Percentiles rank a stretch among this genome's conserved stretches.
Evolutionary conservation across 2,113 vertebrate genomes (phyloP).

Genomic region (Labeo catla): DNA sequence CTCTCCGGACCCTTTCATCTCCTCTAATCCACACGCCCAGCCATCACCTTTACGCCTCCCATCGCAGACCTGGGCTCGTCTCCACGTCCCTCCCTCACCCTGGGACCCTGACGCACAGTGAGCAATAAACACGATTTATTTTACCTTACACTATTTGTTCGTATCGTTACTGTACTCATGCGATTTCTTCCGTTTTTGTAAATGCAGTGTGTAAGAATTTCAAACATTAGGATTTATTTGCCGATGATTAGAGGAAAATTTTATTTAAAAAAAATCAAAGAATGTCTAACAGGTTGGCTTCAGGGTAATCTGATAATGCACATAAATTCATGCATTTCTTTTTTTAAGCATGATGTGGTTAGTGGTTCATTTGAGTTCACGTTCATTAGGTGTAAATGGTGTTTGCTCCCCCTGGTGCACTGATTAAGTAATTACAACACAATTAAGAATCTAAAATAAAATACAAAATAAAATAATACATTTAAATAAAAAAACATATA

Average conservation of each 20-base stretch:
- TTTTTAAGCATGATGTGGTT: background rate
- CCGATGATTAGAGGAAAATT: background rate
- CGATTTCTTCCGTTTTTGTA: background rate
- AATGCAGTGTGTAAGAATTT: background rate
- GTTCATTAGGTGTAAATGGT: background rate
- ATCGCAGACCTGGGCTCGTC: conserved; percentile 32
- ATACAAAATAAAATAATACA: background rate
- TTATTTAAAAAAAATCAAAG: background rate
- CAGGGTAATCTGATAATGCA: background rate
- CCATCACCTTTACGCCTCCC: conserved; percentile 56
- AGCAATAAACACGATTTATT: conserved; percentile 27
- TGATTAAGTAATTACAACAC: background rate
- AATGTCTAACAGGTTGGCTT: background rate
- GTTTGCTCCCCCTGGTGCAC: conserved; percentile 6
- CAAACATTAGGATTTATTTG: background rate
- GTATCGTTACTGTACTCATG: background rate
- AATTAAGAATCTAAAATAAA: background rate
- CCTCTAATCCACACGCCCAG: conserved; percentile 48
- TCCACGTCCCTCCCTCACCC: conserved; percentile 19
- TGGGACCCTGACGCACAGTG: conserved; percentile 26
- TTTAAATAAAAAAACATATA: too few species aligned
- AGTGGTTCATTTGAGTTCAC: conserved; percentile 3
- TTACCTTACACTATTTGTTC: background rate
- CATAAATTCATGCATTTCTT: background rate
- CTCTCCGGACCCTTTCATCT: conserved; percentile 60